Base-by-base conservation (phyloP, 2,888 invertebrate genomes). In the Scaptomyza polygonia region DNA sequence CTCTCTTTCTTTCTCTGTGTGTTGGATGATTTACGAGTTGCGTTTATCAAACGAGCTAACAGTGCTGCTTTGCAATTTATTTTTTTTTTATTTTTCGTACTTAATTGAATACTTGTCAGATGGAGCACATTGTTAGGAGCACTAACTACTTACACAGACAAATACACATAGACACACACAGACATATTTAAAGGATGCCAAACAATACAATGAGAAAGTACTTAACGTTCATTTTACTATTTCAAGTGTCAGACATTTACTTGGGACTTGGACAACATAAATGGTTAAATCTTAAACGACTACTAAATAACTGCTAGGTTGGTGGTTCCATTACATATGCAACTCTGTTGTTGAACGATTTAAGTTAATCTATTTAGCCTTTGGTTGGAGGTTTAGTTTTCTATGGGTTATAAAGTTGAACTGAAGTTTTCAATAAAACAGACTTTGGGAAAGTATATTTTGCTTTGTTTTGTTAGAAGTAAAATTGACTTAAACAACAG, bases 11-110 rank as follows among this genome's bases (percentile, higher is more conserved):
- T 39, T 52, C 49, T 47, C 32, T 25, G 42, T 34, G 45, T 61
- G 16, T 62, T 21, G 6, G 67, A 87, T 85, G 79, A 84, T 84
- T 85, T 84, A 86, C 75, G 82, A 79, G 67, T 67, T 70, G 61
- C 62, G 57, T 69, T 61, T 65, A 76, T 86, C 80, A 73, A 74
- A 83, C 67, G 78, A 66, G 76, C 73, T 59, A 64, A 77, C 70
- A 72, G 49, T 62, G 67, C 70, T 77, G 79, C 68, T 68, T 74
- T 65, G 55, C 56, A 14, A 30, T 54, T 14, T 27, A n/a, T 53
- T 6, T 21, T 14, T 44, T 11, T 44, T 45, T 43, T 63, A 21
- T 12, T 39, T 51, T 44, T 59, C 42, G 45, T 55, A 57, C 54
- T 77, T 86, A 86, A 82, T 82, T 86, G 79, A 82, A 82, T 82